phyloP scores from a whole-genome alignment of 35 echinoderm and acorn worm species.

The Lytechinus variegatus region DNA sequence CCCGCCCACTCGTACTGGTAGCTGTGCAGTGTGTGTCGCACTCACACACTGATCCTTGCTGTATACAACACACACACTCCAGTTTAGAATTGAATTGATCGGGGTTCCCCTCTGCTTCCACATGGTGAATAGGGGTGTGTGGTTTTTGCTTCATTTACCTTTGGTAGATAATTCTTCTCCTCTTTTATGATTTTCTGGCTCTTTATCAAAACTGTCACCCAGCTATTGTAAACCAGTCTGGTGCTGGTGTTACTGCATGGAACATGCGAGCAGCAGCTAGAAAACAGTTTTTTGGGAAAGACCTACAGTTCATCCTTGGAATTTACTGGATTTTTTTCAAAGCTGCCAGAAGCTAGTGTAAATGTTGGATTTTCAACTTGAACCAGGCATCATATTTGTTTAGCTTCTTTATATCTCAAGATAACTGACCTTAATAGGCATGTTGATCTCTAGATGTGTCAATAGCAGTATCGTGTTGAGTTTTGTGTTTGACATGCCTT shows the following conservation, averaged over 20 bases:
- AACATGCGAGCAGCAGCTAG: not conserved
- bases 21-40: not conserved
- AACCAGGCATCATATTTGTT: not conserved
- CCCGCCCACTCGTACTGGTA: not conserved
- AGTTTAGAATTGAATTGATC: not conserved
- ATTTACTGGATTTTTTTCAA: not conserved
- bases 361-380: not conserved
- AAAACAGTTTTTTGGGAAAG: not conserved
- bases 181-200: not conserved
- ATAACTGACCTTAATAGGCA: not conserved
- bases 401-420: not conserved
- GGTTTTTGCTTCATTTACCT: not conserved
- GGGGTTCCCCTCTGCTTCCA: not conserved
- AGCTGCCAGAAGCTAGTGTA: not conserved
- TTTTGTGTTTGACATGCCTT: not conserved
- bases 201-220: conserved; percentile 16
- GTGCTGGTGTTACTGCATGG: not conserved
- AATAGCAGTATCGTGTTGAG: not conserved
- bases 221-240: not conserved
- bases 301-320: not conserved
- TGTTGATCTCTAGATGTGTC: not conserved
- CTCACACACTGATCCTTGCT: not conserved
- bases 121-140: not conserved
- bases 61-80: not conserved
- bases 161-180: not conserved